These are phyloP conservation scores for Neoitamus cyanurus DNA, from an alignment of 2,888 invertebrate species.

Conservation along the genomic window DNA sequence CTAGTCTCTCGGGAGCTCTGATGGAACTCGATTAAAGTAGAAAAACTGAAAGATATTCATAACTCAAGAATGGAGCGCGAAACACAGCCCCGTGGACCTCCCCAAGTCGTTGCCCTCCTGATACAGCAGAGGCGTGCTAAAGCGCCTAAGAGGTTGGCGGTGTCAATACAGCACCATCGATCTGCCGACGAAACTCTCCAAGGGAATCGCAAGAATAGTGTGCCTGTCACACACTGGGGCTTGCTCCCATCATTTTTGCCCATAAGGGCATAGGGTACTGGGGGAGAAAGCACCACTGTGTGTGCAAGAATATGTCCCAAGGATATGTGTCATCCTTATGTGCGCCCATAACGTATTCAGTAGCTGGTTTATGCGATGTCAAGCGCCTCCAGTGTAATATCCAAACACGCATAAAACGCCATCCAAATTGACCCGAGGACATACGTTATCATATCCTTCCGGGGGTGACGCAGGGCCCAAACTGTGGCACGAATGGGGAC, in stretches of 20 bases:
- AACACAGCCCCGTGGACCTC: neutral
- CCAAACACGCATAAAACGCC: conserved; percentile 52
- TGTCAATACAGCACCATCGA: conserved; percentile 5
- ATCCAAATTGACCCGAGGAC: conserved; percentile 51
- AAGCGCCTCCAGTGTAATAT: conserved; percentile 51
- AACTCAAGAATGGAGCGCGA: neutral
- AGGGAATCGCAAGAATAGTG: neutral
- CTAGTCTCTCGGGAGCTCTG: neutral
- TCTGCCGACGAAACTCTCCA: neutral
- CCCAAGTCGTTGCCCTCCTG: neutral
- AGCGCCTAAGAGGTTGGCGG: neutral
- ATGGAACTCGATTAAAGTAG: neutral
- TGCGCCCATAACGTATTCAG: conserved; percentile 51
- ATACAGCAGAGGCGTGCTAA: neutral
- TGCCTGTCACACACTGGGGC: neutral
- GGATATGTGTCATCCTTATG: conserved; percentile 47
- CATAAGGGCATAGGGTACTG: neutral
- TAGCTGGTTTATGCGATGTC: conserved; percentile 52
- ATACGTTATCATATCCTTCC: conserved; percentile 50
- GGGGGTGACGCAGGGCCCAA: conserved; percentile 29
- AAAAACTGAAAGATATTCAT: neutral
- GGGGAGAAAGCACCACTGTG: neutral
- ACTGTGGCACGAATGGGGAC: conserved; percentile 12
- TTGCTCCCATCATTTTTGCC: neutral
- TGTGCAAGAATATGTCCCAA: conserved; percentile 12